Percentiles rank a stretch among this genome's conserved stretches.
phyloP scores from a whole-genome alignment of 1,140 invertebrate genomes.

The Drosophila sucinea region DNA sequence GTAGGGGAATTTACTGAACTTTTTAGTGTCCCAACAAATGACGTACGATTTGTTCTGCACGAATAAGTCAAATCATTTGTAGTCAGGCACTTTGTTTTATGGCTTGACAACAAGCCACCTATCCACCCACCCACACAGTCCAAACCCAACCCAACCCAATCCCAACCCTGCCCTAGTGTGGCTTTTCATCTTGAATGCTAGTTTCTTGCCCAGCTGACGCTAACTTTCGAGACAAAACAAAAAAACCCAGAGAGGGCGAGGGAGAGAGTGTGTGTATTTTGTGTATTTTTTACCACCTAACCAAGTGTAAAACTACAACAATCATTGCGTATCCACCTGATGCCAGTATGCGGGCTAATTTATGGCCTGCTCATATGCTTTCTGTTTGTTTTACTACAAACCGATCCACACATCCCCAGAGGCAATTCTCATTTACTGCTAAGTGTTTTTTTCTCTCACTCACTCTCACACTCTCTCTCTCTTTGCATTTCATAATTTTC shows the following conservation, averaged over 20 bases:
- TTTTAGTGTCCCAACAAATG: constrained; percentile 77
- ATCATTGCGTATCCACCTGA: constrained; percentile 74
- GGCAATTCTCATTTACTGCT: constrained; percentile 65
- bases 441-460: constrained; percentile 54
- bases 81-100: constrained; percentile 79
- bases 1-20: constrained; percentile 36
- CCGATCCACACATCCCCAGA: constrained; percentile 39
- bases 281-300: constrained; percentile 38
- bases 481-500: constrained; percentile 71
- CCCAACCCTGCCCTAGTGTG: constrained; percentile 13
- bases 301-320: constrained; percentile 40
- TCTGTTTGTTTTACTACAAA: constrained; percentile 45
- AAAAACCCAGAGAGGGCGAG: neutral
- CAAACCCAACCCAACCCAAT: too few species aligned
- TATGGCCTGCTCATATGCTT: constrained; percentile 71
- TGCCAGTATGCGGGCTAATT: constrained; percentile 75
- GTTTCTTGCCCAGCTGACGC: constrained; percentile 56
- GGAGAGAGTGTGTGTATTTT: neutral
- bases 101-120: constrained; percentile 65
- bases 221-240: neutral
- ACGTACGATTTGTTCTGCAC: constrained; percentile 80
- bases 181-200: constrained; percentile 16
- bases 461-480: neutral
- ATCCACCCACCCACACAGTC: neutral
- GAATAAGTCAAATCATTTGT: constrained; percentile 80